phyloP scores from a whole-genome alignment of 2,888 invertebrate genomes.

The Pandemis heparana region DNA sequence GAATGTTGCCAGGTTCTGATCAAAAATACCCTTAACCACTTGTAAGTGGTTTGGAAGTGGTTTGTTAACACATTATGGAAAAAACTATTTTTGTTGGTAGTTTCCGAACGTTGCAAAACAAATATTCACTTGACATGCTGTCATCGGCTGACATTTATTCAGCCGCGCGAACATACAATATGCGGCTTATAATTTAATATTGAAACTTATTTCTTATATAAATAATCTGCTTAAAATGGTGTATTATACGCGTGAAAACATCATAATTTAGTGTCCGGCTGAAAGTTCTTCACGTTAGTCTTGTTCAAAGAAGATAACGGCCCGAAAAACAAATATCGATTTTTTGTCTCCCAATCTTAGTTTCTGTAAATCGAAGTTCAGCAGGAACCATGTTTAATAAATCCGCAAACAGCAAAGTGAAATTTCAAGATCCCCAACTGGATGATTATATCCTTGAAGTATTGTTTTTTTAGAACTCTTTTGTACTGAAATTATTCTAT shows the following conservation, averaged over 20 bases:
- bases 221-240: not conserved
- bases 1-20: constrained; percentile 25
- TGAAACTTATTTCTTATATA: not conserved
- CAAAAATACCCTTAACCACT: not conserved
- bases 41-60: not conserved
- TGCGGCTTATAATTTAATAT: constrained; percentile 5
- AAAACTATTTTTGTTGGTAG: not conserved
- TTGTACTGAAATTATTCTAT: constrained; percentile 5
- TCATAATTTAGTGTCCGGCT: constrained; percentile 1
- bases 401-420: constrained; percentile 64
- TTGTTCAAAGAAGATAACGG: constrained; percentile 3
- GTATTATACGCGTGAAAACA: constrained; percentile 2
- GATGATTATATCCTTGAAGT: constrained; percentile 82
- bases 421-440: constrained; percentile 78
- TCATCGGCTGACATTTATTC: not conserved
- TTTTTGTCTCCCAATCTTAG: constrained; percentile 18
- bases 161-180: constrained; percentile 12
- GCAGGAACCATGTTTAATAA: constrained; percentile 63
- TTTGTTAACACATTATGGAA: too few species aligned
- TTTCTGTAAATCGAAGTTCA: not conserved
- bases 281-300: not conserved
- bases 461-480: constrained; percentile 40
- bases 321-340: constrained; percentile 29
- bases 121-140: not conserved
- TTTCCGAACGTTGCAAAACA: not conserved